Conservation (phyloP, 2,888 invertebrate genomes). For the Pandemis cinnamomeana region DNA sequence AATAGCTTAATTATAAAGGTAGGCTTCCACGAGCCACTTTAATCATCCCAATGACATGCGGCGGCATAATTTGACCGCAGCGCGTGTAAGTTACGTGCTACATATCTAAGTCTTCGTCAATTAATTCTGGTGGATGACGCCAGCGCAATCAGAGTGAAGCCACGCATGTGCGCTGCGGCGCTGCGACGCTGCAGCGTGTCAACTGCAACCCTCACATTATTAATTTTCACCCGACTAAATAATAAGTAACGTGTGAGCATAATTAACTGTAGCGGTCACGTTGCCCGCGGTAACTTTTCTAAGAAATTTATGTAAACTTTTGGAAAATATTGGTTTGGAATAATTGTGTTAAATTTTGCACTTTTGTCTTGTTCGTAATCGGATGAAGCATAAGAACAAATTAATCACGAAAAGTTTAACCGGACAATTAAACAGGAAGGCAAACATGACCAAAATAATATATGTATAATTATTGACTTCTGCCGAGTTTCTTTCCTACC, state of each 20-base stretch:
- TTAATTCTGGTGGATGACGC: slow-evolving; percentile 67
- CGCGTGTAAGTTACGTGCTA: slow-evolving; percentile 44
- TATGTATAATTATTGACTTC: too few relatives aligned
- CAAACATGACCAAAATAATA: too few relatives aligned
- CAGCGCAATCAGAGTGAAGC: slow-evolving; percentile 55
- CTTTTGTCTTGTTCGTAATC: too few relatives aligned
- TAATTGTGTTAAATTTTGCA: too few relatives aligned
- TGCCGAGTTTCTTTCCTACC: too few relatives aligned
- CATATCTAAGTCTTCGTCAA: slow-evolving; percentile 74
- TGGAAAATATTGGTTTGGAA: neutral
- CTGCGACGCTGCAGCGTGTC: slow-evolving; percentile 66
- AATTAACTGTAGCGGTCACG: slow-evolving; percentile 72
- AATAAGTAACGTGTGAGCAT: slow-evolving; percentile 75
- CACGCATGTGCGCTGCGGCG: slow-evolving; percentile 52
- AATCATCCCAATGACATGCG: slow-evolving; percentile 21
- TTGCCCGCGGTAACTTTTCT: slow-evolving; percentile 46
- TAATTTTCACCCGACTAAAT: slow-evolving; percentile 75
- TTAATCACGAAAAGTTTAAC: too few relatives aligned
- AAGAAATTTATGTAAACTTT: slow-evolving; percentile 3
- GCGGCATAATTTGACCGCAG: slow-evolving; percentile 34
- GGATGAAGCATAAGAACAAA: too few relatives aligned
- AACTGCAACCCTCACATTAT: slow-evolving; percentile 76
- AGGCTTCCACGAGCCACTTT: slow-evolving; percentile 27
- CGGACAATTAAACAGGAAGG: too few relatives aligned
- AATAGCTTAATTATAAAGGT: slow-evolving; percentile 31